Base-by-base conservation (phyloP, 2,888 invertebrate genomes). In the Craniophora ligustri region DNA sequence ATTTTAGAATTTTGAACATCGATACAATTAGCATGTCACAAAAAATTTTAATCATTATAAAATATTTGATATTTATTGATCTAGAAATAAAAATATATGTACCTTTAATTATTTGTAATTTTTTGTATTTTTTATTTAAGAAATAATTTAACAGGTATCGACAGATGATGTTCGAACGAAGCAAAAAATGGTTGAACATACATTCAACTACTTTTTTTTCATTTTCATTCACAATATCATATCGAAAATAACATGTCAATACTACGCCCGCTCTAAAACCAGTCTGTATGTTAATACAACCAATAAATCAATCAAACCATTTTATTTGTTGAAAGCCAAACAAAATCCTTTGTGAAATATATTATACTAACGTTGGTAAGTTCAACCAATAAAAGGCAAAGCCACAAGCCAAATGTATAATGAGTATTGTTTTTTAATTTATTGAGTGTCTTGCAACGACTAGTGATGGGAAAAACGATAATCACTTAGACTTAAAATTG, bases 231-330 rank as follows among this genome's bases (percentile, higher is more conserved):
- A 18, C 2, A 18, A 10, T 0, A 35, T 11, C 16, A 36, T 15
- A 32, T 13, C 6, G 3, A 5, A n/a, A n/a, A n/a, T n/a, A 13
- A 11, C 11, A 21, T n/a, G 11, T 7, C 11, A 36, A 36, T 21
- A 15, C 7, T 2, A 32, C 6, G 19, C 0, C 11, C 2, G 7
- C 6, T 3, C 19, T 38, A 6, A 44, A 38, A 26, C 7, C 36
- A 32, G 36, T 51, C 36, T 32, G 38, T 34, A 53, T 53, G 7
- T n/a, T 28, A 62, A 44, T 54, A 21, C 5, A 8, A 23, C 23
- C 16, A 55, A 35, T 26, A 14, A 21, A 46, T 63, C 28, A 55
- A 39, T 39, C 45, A 55, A 45, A 15, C 5, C n/a, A 11, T 15
- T 44, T 26, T 19, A 13, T 35, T 31, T 30, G 16, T 30, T 30